Percentiles rank a stretch among this genome's conserved stretches.
phyloP scores from a whole-genome alignment of 2,888 invertebrate genomes.

The Synergus japonicus region DNA sequence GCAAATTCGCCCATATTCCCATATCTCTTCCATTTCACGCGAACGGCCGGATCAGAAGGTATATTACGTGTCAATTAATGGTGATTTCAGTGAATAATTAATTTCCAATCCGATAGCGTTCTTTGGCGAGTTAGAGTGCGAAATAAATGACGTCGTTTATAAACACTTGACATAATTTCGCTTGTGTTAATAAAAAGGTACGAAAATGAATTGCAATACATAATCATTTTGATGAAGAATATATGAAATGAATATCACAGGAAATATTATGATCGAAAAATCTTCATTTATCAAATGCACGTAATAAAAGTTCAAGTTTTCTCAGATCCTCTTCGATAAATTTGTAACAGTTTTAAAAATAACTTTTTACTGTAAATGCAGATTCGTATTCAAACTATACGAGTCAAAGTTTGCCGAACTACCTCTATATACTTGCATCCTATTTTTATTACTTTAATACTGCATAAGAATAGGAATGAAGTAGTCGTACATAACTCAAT shows the following conservation, averaged over 20 bases:
- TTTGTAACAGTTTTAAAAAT: conserved; percentile 24
- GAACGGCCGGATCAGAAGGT: conserved; percentile 12
- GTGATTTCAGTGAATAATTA: background rate
- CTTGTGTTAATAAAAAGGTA: too few species aligned
- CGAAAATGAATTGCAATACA: too few species aligned
- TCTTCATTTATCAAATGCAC: background rate
- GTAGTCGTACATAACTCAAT: background rate
- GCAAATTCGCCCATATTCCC: conserved; percentile 17
- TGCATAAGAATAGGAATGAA: conserved; percentile 13
- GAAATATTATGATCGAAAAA: too few species aligned
- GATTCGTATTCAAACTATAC: background rate
- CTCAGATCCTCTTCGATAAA: background rate
- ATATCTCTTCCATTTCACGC: background rate
- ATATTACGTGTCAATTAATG: background rate
- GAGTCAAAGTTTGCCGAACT: background rate
- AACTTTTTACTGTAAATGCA: conserved; percentile 29
- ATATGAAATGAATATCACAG: too few species aligned
- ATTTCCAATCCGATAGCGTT: background rate
- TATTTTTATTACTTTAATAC: conserved; percentile 26
- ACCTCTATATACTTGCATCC: conserved; percentile 5
- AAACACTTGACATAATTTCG: too few species aligned
- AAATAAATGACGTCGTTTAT: too few species aligned
- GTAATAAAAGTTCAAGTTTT: background rate
- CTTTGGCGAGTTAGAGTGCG: background rate
- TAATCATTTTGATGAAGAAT: too few species aligned